Evolutionary conservation across 2,888 invertebrate species (phyloP).

Genomic region (Sinopyrophorus schimmeli): DNA sequence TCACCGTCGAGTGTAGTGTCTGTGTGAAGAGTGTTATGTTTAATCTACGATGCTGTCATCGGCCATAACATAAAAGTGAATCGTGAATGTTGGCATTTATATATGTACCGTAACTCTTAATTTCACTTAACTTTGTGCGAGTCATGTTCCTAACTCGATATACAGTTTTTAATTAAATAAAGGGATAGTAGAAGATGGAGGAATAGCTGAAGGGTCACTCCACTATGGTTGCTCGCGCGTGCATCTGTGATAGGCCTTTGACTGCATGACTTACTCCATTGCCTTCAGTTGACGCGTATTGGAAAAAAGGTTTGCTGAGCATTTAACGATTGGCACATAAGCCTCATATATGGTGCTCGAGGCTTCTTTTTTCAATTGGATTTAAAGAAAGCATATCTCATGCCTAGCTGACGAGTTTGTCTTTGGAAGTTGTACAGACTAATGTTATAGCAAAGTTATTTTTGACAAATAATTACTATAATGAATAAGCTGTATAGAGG

Average conservation of each 20-base stretch:
- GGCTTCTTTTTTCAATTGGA: slow-evolving; percentile 18
- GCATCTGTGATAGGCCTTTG: slow-evolving; percentile 53
- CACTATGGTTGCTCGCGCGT: slow-evolving; percentile 41
- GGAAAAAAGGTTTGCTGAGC: slow-evolving; percentile 6
- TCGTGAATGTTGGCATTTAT: slow-evolving; percentile 42
- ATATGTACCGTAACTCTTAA: slow-evolving; percentile 46
- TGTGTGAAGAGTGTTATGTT: slow-evolving; percentile 40
- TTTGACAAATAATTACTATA: slow-evolving; percentile 56
- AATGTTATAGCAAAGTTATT: slow-evolving; percentile 52
- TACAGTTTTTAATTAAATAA: slow-evolving; percentile 42
- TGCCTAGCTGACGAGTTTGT: slow-evolving; percentile 20
- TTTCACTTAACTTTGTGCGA: slow-evolving; percentile 49
- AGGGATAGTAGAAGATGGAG: slow-evolving; percentile 40
- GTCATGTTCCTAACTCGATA: slow-evolving; percentile 52
- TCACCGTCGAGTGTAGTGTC: slow-evolving; percentile 33
- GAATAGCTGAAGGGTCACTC: slow-evolving; percentile 27
- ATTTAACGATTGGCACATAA: slow-evolving; percentile 19
- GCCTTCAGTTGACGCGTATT: slow-evolving; percentile 35
- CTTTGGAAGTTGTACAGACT: slow-evolving; percentile 51
- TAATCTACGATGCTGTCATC: slow-evolving; percentile 32
- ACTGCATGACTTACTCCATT: slow-evolving; percentile 42
- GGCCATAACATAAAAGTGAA: slow-evolving; percentile 33
- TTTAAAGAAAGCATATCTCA: slow-evolving; percentile 22
- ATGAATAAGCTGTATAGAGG: slow-evolving; percentile 54
- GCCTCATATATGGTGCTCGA: slow-evolving; percentile 33